phyloP scores from a whole-genome alignment of 2,113 vertebrate species.

The Australoheros scitulus region DNA sequence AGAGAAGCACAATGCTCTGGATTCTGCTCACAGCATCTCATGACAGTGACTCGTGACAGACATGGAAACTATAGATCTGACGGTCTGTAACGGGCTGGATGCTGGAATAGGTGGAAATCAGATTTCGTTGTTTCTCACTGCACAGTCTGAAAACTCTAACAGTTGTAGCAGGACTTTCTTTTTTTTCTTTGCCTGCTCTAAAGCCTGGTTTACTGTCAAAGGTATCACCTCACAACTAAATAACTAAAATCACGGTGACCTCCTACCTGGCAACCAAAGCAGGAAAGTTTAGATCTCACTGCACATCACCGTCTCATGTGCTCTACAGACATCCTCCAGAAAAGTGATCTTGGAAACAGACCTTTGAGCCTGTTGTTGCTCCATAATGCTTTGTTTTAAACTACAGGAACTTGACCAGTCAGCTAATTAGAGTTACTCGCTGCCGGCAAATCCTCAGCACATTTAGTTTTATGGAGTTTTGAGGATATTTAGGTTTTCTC shows the following conservation, averaged over 20 bases:
- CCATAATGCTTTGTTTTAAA: not conserved
- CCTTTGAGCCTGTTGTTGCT: not conserved
- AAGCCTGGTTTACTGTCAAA: not conserved
- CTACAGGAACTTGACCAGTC: not conserved
- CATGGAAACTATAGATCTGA: constrained; percentile 18
- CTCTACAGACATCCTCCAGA: not conserved
- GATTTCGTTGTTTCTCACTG: not conserved
- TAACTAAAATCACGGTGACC: not conserved
- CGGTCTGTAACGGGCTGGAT: not conserved
- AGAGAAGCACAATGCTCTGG: not conserved
- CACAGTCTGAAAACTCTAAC: not conserved
- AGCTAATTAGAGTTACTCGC: not conserved
- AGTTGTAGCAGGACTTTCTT: not conserved
- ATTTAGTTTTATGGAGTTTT: not conserved
- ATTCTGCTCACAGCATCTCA: constrained; percentile 7
- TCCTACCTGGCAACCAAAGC: not conserved
- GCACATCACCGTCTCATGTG: not conserved
- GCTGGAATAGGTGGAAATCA: not conserved
- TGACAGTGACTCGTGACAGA: constrained; percentile 41
- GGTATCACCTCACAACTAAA: not conserved
- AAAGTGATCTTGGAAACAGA: not conserved
- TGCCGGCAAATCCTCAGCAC: not conserved
- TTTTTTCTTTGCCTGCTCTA: not conserved
- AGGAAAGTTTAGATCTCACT: not conserved
- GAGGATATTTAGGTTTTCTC: too few species aligned